Evolutionary conservation across 2,797 vertebrate genomes (phyloP).

Genomic region (Leptoclinus maculatus): DNA sequence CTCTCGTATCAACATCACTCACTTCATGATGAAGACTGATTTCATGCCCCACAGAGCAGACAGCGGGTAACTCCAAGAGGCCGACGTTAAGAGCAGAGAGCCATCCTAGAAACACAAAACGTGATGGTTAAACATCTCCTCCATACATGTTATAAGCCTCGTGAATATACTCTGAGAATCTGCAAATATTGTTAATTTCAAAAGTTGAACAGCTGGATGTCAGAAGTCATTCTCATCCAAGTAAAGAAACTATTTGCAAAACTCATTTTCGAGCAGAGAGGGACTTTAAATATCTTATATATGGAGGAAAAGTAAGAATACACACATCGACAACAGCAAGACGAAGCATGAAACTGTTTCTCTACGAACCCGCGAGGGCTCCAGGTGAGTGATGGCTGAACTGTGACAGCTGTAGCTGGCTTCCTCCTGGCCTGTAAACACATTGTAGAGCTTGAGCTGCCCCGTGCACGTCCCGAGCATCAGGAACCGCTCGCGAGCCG

Average conservation of each 20-base stretch:
- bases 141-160: neutral
- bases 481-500: slow-evolving; percentile 96
- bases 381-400: slow-evolving; percentile 97
- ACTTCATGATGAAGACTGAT: slow-evolving; percentile 99
- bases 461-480: slow-evolving; percentile 98
- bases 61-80: slow-evolving; percentile 97
- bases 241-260: neutral
- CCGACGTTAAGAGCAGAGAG: slow-evolving; percentile 95
- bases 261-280: neutral
- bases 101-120: slow-evolving; percentile 87
- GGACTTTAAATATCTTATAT: neutral
- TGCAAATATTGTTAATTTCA: neutral
- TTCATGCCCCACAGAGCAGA: slow-evolving; percentile 99
- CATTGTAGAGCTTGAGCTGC: slow-evolving; percentile 97
- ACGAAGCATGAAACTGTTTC: neutral
- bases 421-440: slow-evolving; percentile 98
- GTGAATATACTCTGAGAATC: neutral
- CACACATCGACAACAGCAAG: neutral
- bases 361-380: slow-evolving; percentile 93
- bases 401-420: slow-evolving; percentile 98
- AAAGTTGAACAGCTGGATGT: neutral
- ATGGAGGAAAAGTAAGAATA: neutral
- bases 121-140: neutral
- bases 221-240: neutral
- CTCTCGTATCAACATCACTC: slow-evolving; percentile 71